Base-by-base conservation (phyloP, 2,797 vertebrate genomes). In the Cephalopachus bancanus region DNA sequence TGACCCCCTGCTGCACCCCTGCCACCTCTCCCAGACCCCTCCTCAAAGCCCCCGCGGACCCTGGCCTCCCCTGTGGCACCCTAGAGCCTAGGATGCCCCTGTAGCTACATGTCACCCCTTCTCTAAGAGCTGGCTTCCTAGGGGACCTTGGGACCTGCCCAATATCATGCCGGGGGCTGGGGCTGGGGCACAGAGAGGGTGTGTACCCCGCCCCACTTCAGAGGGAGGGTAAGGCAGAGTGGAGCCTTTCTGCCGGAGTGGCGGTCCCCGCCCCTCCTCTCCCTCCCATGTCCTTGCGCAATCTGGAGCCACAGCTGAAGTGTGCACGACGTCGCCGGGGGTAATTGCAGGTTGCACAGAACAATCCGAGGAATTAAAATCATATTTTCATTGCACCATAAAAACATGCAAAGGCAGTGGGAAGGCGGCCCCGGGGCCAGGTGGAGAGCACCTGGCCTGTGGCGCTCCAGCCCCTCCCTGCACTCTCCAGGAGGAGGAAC, bases 341-440 rank as follows among this genome's bases (percentile, higher is more conserved):
- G 94, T 95, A 92, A 97, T 67, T 97, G 95, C 9, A 97, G 95
- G 97, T 95, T 97, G 94, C 60, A 84, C 2, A 22, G 85, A 95
- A 95, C 96, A 95, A 96, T 96, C 92, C 22, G 33, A 96, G 76
- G 89, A 96, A 97, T 98, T 96, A 96, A 96, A 97, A 96, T 95
- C 93, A 60, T 96, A 96, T 97, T 97, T 98, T 94, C 97, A 96
- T 93, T 97, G 92, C 76, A 83, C 88, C 97, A 94, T 92, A 97
- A 97, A 97, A 96, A 95, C 95, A 96, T 51, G 93, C 76, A 65
- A 88, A 94, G 95, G 93, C 69, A 49, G 91, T 5, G 6, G 93
- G 69, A 83, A 90, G 91, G 85, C 0, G 15, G 95, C 71, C 84
- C 90, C 17, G 4, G 51, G 96, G 84, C 91, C 69, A 90, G 78